phyloP scores from a whole-genome alignment of 2,113 vertebrate species.

The Acrocephalus arundinaceus region DNA sequence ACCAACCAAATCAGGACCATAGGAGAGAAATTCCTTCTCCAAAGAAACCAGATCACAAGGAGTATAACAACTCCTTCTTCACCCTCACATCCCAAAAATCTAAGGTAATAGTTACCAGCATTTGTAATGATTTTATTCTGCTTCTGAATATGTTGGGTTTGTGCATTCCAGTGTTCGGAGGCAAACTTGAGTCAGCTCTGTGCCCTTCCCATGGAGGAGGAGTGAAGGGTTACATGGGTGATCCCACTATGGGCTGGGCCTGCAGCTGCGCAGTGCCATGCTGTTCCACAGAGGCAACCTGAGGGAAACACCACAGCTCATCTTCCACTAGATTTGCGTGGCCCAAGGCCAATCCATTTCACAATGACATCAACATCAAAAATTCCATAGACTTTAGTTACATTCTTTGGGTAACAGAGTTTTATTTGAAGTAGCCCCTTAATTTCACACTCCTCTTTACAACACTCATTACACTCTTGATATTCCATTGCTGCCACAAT shows the following conservation, averaged over 20 bases:
- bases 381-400: not conserved
- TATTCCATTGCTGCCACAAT: not conserved
- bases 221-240: not conserved
- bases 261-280: not conserved
- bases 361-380: not conserved
- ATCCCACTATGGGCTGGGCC: not conserved
- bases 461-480: not conserved
- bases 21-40: not conserved
- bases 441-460: not conserved
- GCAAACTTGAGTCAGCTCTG: not conserved
- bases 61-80: not conserved
- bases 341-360: not conserved
- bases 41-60: not conserved
- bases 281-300: not conserved
- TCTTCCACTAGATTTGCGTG: not conserved
- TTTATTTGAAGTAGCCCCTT: not conserved
- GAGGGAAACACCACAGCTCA: not conserved
- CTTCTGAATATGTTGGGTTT: not conserved
- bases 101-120: not conserved
- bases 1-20: not conserved
- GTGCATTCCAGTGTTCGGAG: not conserved
- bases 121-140: not conserved
- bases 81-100: not conserved
- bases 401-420: not conserved
- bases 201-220: fast-evolving